Percentiles rank a stretch among this genome's conserved stretches.
Evolutionary conservation across 2,113 vertebrate species (phyloP).

Genomic region (Rhabdomys dilectus): DNA sequence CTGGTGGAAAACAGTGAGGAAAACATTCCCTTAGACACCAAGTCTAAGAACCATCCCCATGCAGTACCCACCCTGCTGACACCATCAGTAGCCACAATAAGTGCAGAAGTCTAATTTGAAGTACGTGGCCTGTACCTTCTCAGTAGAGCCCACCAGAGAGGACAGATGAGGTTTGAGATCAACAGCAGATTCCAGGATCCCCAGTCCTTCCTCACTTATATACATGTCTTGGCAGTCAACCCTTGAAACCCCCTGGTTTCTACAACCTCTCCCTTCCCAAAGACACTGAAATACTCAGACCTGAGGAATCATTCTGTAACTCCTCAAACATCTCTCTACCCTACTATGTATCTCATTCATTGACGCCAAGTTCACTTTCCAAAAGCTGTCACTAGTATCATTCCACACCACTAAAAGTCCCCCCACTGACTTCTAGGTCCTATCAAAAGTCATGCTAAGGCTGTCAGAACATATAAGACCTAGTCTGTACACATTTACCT

Average conservation of each 20-base stretch:
- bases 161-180: not conserved
- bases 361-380: not conserved
- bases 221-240: not conserved
- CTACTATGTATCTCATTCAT: not conserved
- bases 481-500: not conserved
- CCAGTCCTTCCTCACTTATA: not conserved
- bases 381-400: not conserved
- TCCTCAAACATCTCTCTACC: not conserved
- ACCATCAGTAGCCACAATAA: fast-evolving
- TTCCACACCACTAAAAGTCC: not conserved
- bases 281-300: not conserved
- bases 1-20: slow-evolving; percentile 80
- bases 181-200: not conserved
- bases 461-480: not conserved
- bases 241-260: not conserved
- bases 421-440: not conserved
- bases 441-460: not conserved
- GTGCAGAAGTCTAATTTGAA: fast-evolving
- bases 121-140: fast-evolving
- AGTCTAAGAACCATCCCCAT: not conserved
- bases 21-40: not conserved
- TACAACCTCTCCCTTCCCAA: not conserved
- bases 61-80: not conserved
- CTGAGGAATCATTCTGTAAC: not conserved
- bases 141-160: not conserved